Base-by-base conservation (phyloP, 2,888 invertebrate species). In the Muschampia staudingeri region DNA sequence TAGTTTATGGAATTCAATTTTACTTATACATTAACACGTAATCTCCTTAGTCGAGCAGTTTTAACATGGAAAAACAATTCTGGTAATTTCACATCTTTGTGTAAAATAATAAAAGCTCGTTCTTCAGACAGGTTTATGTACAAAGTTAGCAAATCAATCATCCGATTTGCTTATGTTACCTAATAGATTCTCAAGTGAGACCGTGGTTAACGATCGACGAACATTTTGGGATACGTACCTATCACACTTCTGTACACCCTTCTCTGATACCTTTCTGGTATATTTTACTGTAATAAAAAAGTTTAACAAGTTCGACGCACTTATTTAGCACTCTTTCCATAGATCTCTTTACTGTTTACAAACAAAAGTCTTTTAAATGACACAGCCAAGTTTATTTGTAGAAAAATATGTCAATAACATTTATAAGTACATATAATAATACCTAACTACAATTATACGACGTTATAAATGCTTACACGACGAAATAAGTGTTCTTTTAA, bases 191-290 rank as follows among this genome's bases (percentile, higher is more conserved):
- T 78, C 56, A 52, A 72, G 56, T 67, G 42, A 16, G 78, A 71
- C 78, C 70, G 70, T 70, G 70, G 69, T 7, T 34, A 48, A 52
- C 69, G 67, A 34, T 61, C 12, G 70, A 40, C 19, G 25, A 71
- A n/a, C 61, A 40, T 56, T 78, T 78, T 78, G 78, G 44, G 72
- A 72, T 34, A 34, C 34, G 3, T 78, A 73, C 78, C 40, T 67
- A 67, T 14, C 40, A 56, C 56, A 70, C 14, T 78, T 65, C 37
- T 37, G 14, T 25, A 73, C 79, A 73, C 79, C 73, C 48, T 80
- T 80, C 79, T 73, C 79, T 67, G 79, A 75, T 73, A 75, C 73
- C 79, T 80, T 67, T 80, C 73, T 67, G n/a, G n/a, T 61, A 19
- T 19, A 72, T 4, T 34, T 34, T 79, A 72, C 71, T 61, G 67